Evolutionary conservation across 2,888 invertebrate species (phyloP).

Genomic region (Selenia dentaria): DNA sequence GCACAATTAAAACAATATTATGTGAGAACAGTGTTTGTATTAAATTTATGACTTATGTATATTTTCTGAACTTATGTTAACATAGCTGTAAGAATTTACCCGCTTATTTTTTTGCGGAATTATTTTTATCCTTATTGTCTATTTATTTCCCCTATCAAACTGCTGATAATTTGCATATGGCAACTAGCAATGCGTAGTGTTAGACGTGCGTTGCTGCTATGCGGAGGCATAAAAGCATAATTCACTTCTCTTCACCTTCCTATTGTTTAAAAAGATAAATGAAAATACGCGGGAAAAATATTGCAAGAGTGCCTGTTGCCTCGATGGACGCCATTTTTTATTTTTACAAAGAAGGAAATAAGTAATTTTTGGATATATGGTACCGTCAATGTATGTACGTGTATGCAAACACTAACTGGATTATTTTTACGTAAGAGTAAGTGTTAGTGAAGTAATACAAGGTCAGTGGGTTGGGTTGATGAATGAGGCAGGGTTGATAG

Average conservation of each 20-base stretch:
- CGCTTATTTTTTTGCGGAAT: too few relatives aligned
- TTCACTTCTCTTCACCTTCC: slow-evolving; percentile 18
- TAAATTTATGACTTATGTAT: too few relatives aligned
- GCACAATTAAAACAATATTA: too few relatives aligned
- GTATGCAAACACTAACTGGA: slow-evolving; percentile 3
- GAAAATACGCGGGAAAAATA: slow-evolving; percentile 1
- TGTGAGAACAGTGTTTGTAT: too few relatives aligned
- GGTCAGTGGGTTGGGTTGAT: slow-evolving; percentile 11
- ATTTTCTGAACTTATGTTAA: too few relatives aligned
- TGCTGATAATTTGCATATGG: slow-evolving; percentile 22
- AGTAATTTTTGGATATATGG: too few relatives aligned
- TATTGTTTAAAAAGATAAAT: slow-evolving; percentile 17
- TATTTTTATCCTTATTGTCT: too few relatives aligned
- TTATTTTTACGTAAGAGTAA: slow-evolving; percentile 9
- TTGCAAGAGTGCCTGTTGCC: too few relatives aligned
- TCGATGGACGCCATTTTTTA: background rate
- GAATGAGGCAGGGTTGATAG: slow-evolving; percentile 8
- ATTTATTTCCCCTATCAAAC: background rate
- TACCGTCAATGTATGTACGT: background rate
- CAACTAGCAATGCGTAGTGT: slow-evolving; percentile 55
- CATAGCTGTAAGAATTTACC: too few relatives aligned
- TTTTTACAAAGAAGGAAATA: too few relatives aligned
- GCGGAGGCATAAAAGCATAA: slow-evolving; percentile 56
- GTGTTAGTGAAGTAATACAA: slow-evolving; percentile 10
- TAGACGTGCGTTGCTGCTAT: slow-evolving; percentile 68